Base-by-base conservation (phyloP, 2,888 invertebrate species). In the Molorchus minor region DNA sequence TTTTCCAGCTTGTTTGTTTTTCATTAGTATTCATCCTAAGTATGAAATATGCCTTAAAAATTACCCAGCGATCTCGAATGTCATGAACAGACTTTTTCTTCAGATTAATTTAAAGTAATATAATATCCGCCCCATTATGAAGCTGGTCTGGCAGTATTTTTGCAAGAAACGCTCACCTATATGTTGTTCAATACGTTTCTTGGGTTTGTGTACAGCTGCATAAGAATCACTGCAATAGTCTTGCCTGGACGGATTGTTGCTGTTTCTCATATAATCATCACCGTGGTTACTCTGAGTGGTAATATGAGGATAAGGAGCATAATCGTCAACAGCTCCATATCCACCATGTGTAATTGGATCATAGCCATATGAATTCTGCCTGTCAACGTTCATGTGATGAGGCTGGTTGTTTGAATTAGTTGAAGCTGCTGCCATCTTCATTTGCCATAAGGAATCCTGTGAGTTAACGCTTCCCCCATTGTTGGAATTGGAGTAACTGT, bases 391-490 rank as follows among this genome's bases (percentile, higher is more conserved):
- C 52, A 59, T 62, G 35, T 64, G 62, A 38, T 65, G 62, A 58
- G 84, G 77, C 62, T 84, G 82, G 75, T 87, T 88, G 52, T 87
- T 88, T 51, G 87, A 88, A 69, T 87, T 87, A 72, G 88, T 89
- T 8, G 86, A 84, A 1, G 85, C 86, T n/a, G 90, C 91, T 0
- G 91, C 91, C 87, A 91, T 91, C 82, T 95, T 95, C 87, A 94
- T 91, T 82, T 94, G 94, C 95, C 96, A 94, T 74, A 96, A 82
- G 33, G 95, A 95, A 80, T 95, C 94, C 81, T 95, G 95, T 2
- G 94, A 95, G 83, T 96, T 94, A 57, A 95, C 94, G 73, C 94
- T 94, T 69, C 95, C 95, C n/a, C 94, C 94, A 80, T 94, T 94
- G 83, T 94, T 94, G 60, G 94, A 94, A 80, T 94, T 94, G 59